Evolutionary conservation across 2,797 vertebrate species (phyloP).

Genomic region (Hemitrygon akajei): DNA sequence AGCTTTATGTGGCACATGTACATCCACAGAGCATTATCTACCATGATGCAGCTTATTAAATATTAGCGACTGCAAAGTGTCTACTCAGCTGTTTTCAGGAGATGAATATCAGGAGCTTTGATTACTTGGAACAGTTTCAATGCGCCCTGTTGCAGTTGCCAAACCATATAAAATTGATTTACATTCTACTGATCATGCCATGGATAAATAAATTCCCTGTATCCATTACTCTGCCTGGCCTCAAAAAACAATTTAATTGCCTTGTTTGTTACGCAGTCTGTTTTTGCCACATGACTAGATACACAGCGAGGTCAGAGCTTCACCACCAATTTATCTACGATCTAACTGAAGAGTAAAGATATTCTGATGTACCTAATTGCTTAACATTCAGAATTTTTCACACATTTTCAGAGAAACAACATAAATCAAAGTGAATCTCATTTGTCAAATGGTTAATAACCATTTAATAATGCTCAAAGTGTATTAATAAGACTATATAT

Average conservation of each 20-base stretch:
- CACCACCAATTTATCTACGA: not conserved
- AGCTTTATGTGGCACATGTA: not conserved
- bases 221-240: not conserved
- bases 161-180: not conserved
- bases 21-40: not conserved
- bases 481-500: not conserved
- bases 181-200: not conserved
- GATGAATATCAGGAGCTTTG: not conserved
- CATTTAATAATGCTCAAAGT: not conserved
- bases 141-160: not conserved
- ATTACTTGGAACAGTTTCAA: slow-evolving; percentile 5
- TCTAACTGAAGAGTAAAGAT: not conserved
- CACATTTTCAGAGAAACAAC: not conserved
- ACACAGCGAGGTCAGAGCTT: not conserved
- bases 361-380: not conserved
- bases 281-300: not conserved
- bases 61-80: not conserved
- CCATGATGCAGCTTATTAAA: not conserved
- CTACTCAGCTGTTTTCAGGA: not conserved
- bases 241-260: not conserved
- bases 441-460: not conserved
- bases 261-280: not conserved
- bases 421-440: not conserved
- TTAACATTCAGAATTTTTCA: not conserved
- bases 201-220: not conserved